Conservation (phyloP, 2,113 vertebrate species). For the Lethenteron camtschaticum region DNA sequence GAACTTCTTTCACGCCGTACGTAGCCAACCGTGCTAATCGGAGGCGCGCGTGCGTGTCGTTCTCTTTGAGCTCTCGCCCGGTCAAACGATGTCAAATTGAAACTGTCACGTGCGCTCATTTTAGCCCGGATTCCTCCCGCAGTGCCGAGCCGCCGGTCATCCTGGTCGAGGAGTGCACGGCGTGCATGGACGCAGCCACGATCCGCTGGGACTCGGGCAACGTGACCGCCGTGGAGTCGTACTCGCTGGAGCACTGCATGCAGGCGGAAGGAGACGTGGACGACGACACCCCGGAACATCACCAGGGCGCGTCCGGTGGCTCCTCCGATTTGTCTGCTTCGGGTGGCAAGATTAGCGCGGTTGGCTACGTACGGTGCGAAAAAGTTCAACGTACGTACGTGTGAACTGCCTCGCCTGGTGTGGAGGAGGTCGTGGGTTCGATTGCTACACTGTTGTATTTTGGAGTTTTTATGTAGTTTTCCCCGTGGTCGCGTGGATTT, state of each 20-base stretch:
- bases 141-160: constrained; percentile 59
- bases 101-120: background rate
- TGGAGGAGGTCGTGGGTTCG: too few species aligned
- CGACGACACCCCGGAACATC: too few species aligned
- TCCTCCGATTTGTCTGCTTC: too few species aligned
- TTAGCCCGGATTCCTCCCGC: constrained; percentile 6
- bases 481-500: too few species aligned
- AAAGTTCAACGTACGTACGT: too few species aligned
- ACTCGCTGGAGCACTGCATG: constrained; percentile 68
- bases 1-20: too few species aligned
- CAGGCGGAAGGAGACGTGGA: constrained; percentile 25
- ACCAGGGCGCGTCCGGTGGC: too few species aligned
- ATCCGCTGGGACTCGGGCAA: constrained; percentile 38
- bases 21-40: background rate
- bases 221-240: constrained; percentile 25
- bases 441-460: too few species aligned
- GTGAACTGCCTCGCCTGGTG: too few species aligned
- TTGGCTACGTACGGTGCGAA: too few species aligned
- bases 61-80: background rate
- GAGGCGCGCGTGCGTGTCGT: background rate
- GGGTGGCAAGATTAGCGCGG: too few species aligned
- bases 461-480: too few species aligned
- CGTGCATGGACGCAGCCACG: constrained; percentile 54
- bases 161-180: constrained; percentile 38
- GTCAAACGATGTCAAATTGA: background rate